Evolutionary conservation across 2,888 invertebrate genomes (phyloP), one percentile per base, ranked within the genome.

Genomic region (Chironomus tentans): DNA sequence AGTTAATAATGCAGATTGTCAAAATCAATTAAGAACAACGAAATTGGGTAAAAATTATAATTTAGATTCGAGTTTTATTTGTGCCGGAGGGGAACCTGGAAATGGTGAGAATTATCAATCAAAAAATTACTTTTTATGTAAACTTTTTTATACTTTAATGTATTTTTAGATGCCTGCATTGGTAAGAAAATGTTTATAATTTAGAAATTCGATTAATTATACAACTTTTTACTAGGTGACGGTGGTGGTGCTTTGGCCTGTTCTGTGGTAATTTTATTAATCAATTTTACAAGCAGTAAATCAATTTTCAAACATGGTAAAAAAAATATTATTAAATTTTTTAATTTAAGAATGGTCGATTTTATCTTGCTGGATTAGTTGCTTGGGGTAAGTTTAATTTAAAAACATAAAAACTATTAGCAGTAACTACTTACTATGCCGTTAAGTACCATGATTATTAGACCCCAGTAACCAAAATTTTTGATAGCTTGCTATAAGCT

Each of bases 21-120:
- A 92, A 81, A 80, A 85, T 4, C 86, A 88, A 22, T 84, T 93
- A 78, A 86, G 87, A 73, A 81, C 83, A 0, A 92, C 92, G 0
- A 86, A 91, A 1, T 86, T 93, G 0, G 91, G 92, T 0, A 78
- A 86, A 0, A 82, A 82, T 68, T 93, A 88, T 79, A 83, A 85
- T 7, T 83, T 92, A 13, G 89, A 91, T 78, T 86, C 87, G 13
- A 86, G 86, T 0, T 93, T 93, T 81, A 83, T 93, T 10, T 93
- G 93, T 80, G 93, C 93, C 48, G 93, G 93, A 1, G 93, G 92
- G 0, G 91, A 92, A 81, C 82, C 85, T 3, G 90, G 89, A 77
- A 92, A 90, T 80, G 93, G 93, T 81, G 88, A 93, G 38, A 15
- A 50, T 50, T 15, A 2, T 4, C 4, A 10, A 15, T 4, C 15